Evolutionary conservation across 2,113 vertebrate genomes (phyloP), one percentile per base, ranked within the genome.

Genomic region (Clinocottus analis): DNA sequence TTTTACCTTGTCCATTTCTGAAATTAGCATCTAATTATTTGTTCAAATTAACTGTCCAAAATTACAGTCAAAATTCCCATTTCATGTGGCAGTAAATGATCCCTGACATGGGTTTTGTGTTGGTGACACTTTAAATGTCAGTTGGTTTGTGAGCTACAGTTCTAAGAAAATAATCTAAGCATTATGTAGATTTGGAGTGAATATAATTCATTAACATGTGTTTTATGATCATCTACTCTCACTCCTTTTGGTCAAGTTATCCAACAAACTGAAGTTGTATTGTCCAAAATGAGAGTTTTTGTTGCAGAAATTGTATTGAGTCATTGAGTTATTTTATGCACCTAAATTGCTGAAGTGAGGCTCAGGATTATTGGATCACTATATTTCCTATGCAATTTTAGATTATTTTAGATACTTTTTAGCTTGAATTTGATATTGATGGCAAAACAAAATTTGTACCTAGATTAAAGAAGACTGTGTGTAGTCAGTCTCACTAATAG

Each of bases 1-100:
- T 21, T 53, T 43, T 12, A 25, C 31, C 41, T 27, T 31, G 49
- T 59, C 8, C 19, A 27, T 43, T 39, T 72, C 27, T 43, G 4
- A 35, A 55, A 31, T 65, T 56, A 49, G 41, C 4, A 65, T 53
- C n/a, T 35, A 1, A 17, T 58, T 23, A 27, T 56, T 56, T 56
- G 23, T 27, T 14, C 53, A 56, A 14, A 14, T 7, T 56, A 27
- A 39, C 39, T 39, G 21, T 13, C 16, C 27, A 43, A 47, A 77
- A 59, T 41, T 59, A 74, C 25, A 63, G 17, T 67, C 25, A 35
- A 58, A 75, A n/a, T 68, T 31, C 35, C 39, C 35, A 63, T 72
- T 80, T 70, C 21, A 60, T 65, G 25, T 19, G 60, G 58, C n/a
- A 49, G 64, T 72, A 72, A 72, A 68, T 62, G 21, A 35, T 58